Conservation (phyloP, 1,140 invertebrate species). For the Subanguina moxae region DNA sequence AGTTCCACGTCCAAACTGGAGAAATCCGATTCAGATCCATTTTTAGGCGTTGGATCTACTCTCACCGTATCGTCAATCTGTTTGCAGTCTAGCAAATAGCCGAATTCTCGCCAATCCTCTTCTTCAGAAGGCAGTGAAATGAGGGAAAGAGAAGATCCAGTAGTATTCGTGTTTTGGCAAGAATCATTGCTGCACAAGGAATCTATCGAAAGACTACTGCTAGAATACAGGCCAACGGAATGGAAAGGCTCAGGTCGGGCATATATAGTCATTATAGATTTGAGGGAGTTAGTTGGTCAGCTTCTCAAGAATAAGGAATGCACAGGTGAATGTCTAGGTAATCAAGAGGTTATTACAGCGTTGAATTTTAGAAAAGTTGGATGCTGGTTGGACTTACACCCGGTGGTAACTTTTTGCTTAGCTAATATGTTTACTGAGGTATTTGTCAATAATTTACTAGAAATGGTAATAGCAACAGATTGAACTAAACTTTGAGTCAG, state of each 20-base stretch:
- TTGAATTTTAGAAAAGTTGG: too few relatives aligned
- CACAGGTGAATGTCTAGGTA: too few relatives aligned
- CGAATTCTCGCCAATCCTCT: conserved; percentile 26
- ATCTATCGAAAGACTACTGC: neutral
- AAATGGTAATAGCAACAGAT: neutral
- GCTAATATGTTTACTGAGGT: too few relatives aligned
- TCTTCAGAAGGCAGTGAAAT: conserved; percentile 16
- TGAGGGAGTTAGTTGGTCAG: too few relatives aligned
- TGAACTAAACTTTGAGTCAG: neutral
- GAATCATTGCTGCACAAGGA: neutral
- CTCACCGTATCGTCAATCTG: neutral
- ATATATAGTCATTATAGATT: neutral
- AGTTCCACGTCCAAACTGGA: conserved; percentile 5
- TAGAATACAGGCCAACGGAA: neutral
- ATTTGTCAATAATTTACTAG: neutral
- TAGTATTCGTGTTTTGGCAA: neutral
- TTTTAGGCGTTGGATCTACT: neutral
- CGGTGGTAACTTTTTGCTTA: too few relatives aligned
- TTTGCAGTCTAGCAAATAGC: conserved; percentile 25
- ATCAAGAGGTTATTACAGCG: too few relatives aligned
- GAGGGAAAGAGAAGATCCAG: neutral
- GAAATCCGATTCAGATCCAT: neutral
- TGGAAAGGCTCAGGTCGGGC: neutral
- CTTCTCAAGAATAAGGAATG: too few relatives aligned
- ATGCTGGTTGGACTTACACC: too few relatives aligned